Conservation (phyloP, 1,140 invertebrate species). For the Lithobius niger region DNA sequence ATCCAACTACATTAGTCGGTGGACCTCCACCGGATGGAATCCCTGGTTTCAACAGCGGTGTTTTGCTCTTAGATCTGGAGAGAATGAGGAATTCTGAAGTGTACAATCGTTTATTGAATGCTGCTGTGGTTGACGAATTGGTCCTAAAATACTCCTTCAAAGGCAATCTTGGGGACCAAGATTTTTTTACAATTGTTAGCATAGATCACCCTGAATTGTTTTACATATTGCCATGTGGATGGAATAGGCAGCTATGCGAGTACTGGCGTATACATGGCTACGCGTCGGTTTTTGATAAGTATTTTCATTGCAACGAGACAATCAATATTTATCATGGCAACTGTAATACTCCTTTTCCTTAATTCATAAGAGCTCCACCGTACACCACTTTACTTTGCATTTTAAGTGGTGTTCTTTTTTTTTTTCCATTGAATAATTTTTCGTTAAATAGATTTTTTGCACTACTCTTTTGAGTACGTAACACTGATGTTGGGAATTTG, state of each 20-base stretch:
- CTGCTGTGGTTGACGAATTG: constrained; percentile 41
- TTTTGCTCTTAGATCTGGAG: constrained; percentile 57
- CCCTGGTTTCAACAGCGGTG: constrained; percentile 68
- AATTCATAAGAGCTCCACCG: too few relatives aligned
- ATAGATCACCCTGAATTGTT: constrained; percentile 60
- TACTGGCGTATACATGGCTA: constrained; percentile 76
- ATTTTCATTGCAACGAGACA: constrained; percentile 54
- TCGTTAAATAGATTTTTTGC: too few relatives aligned
- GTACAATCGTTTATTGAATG: constrained; percentile 43
- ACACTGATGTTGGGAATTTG: too few relatives aligned
- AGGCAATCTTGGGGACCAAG: constrained; percentile 76
- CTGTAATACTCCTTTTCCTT: constrained; percentile 46
- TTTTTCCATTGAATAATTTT: too few relatives aligned
- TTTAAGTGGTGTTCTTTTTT: too few relatives aligned
- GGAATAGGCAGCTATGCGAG: constrained; percentile 69
- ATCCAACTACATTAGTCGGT: constrained; percentile 46
- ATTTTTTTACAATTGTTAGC: constrained; percentile 64
- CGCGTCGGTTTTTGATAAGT: constrained; percentile 55
- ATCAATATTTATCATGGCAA: constrained; percentile 71
- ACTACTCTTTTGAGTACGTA: too few relatives aligned
- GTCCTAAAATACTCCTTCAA: constrained; percentile 51
- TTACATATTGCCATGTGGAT: constrained; percentile 59
- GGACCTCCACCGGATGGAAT: constrained; percentile 44
- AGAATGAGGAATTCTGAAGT: constrained; percentile 47
- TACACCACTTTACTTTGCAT: too few relatives aligned